These are phyloP conservation scores for Danionella cerebrum DNA, from an alignment of 2,113 vertebrate species.

Conservation along the genomic window DNA sequence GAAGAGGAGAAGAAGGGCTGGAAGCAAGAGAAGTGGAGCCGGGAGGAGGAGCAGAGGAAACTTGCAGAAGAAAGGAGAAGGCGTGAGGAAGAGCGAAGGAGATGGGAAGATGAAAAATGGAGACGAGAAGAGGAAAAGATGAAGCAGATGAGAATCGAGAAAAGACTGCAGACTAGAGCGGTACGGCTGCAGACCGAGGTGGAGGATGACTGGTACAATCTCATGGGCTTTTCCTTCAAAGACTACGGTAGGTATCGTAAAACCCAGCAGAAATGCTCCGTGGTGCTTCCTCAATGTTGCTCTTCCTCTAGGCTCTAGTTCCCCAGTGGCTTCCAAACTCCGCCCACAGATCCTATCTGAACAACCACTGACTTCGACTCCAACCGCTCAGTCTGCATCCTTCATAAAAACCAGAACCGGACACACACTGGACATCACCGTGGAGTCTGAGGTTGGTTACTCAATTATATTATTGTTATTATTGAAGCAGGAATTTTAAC, in stretches of 20 bases:
- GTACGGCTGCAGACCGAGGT: background rate
- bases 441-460: constrained; percentile 28
- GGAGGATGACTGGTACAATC: constrained; percentile 17
- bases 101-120: background rate
- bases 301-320: background rate
- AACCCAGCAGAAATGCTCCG: background rate
- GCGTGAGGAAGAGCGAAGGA: background rate
- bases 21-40: background rate
- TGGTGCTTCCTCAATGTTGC: background rate
- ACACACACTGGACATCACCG: constrained; percentile 10
- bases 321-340: constrained; percentile 19
- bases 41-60: background rate
- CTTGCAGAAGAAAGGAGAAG: constrained; percentile 6
- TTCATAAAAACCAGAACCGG: background rate
- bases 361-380: constrained; percentile 39
- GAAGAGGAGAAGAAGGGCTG: background rate
- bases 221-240: constrained; percentile 27
- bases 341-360: constrained; percentile 2
- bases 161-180: background rate
- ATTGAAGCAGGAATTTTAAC: too few relatives aligned
- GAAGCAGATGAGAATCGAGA: background rate
- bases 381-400: constrained; percentile 18
- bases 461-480: background rate
- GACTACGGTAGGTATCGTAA: constrained; percentile 44
- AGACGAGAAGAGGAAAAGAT: constrained; percentile 8